Evolutionary conservation across 2,888 invertebrate species (phyloP).

Genomic region (Eudasyphora cyanicolor): DNA sequence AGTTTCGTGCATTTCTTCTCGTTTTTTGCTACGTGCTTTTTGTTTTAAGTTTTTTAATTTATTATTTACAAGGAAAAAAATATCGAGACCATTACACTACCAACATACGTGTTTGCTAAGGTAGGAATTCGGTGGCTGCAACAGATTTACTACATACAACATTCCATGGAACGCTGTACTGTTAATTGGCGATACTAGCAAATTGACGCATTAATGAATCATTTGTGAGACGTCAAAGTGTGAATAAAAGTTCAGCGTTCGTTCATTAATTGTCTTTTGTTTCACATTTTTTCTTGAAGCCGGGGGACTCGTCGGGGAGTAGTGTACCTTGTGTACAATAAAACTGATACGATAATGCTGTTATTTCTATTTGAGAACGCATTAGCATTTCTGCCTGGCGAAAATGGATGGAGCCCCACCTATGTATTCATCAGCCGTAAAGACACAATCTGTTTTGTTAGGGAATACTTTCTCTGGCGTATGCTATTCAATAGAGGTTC

Average conservation of each 20-base stretch:
- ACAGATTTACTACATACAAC: no score
- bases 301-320: not conserved
- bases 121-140: conserved; percentile 19
- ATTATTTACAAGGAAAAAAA: conserved; percentile 37
- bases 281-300: no score
- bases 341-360: not conserved
- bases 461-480: no score
- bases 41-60: conserved; percentile 53
- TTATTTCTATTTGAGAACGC: no score
- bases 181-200: no score
- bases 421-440: no score
- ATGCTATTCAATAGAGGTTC: no score
- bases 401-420: no score
- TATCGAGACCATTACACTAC: not conserved
- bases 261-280: not conserved
- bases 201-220: conserved; percentile 45
- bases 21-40: conserved; percentile 55
- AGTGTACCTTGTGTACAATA: not conserved
- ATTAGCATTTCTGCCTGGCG: no score
- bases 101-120: not conserved
- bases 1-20: conserved; percentile 51
- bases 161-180: no score
- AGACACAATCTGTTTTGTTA: no score
- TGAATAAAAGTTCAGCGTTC: not conserved
- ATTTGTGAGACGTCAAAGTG: conserved; percentile 20